Evolutionary conservation across 53 echinoderm and acorn worm species (phyloP).

Genomic region (Paracentrotus lividus): DNA sequence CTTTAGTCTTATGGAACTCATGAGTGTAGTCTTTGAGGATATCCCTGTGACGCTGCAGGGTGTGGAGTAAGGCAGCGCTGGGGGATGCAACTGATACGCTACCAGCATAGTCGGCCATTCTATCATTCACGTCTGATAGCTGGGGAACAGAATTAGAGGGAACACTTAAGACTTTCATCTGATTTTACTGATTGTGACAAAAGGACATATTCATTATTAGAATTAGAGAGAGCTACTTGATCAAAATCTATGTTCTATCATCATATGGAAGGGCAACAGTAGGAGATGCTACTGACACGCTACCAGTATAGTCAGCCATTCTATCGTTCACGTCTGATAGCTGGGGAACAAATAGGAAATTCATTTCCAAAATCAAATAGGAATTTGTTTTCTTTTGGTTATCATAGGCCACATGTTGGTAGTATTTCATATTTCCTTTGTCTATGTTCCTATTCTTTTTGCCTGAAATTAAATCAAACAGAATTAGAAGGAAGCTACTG

Average conservation of each 20-base stretch:
- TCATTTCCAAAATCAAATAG: no score
- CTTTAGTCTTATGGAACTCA: conserved; percentile 98
- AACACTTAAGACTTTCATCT: no score
- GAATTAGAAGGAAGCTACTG: no score
- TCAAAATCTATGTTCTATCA: background rate
- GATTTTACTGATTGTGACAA: no score
- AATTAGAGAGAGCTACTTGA: background rate
- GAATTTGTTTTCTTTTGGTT: no score
- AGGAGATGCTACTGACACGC: conserved; percentile 88
- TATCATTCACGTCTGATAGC: conserved; percentile 95
- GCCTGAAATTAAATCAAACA: no score
- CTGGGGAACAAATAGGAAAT: conserved; percentile 54
- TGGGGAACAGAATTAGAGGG: conserved; percentile 70
- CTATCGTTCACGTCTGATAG: conserved; percentile 94
- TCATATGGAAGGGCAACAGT: conserved; percentile 93
- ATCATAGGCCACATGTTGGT: no score
- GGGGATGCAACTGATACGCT: conserved; percentile 92
- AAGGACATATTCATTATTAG: no score
- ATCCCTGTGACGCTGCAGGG: conserved; percentile 94
- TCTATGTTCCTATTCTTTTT: no score
- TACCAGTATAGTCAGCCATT: conserved; percentile 96
- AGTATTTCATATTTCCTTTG: no score
- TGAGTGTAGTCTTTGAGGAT: conserved; percentile 86
- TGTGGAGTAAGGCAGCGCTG: conserved; percentile 96
- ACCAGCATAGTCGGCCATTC: conserved; percentile 96